These are phyloP conservation scores for Indri indri DNA, from an alignment of 2,113 vertebrate species.

Conservation along the genomic window DNA sequence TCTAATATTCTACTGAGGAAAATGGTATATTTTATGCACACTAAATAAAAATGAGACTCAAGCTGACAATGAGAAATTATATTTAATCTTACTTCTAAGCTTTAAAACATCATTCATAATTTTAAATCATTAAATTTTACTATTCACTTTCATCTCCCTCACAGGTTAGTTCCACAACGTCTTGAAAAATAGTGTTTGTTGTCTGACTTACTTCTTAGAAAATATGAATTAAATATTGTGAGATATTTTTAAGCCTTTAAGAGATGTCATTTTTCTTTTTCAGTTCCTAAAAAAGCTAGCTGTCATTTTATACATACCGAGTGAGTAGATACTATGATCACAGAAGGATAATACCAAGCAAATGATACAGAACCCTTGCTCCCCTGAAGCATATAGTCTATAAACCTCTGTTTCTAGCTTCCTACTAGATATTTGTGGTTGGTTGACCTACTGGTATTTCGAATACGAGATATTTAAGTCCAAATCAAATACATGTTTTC, in stretches of 20 bases:
- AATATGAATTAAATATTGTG: neutral
- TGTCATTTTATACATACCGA: neutral
- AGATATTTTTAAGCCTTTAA: neutral
- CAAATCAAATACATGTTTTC: neutral
- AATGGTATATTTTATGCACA: neutral
- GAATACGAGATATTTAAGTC: neutral
- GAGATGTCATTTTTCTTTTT: neutral
- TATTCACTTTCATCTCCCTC: neutral
- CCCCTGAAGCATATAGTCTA: neutral
- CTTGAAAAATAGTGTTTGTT: neutral
- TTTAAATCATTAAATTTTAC: neutral
- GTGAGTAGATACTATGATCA: neutral
- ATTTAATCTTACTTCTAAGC: slow-evolving; percentile 1
- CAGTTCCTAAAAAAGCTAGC: neutral
- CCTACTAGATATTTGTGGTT: neutral
- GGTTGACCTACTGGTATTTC: neutral
- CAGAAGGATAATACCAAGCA: neutral
- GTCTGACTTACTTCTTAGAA: neutral
- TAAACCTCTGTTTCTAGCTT: neutral
- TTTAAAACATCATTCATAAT: neutral
- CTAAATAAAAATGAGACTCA: neutral
- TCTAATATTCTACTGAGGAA: neutral
- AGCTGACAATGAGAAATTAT: neutral
- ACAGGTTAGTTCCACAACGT: neutral
- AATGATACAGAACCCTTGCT: neutral